Percentiles rank a stretch among this genome's conserved stretches.
Conservation (phyloP, 2,888 invertebrate genomes). For the Hipparchia sbordonii region DNA sequence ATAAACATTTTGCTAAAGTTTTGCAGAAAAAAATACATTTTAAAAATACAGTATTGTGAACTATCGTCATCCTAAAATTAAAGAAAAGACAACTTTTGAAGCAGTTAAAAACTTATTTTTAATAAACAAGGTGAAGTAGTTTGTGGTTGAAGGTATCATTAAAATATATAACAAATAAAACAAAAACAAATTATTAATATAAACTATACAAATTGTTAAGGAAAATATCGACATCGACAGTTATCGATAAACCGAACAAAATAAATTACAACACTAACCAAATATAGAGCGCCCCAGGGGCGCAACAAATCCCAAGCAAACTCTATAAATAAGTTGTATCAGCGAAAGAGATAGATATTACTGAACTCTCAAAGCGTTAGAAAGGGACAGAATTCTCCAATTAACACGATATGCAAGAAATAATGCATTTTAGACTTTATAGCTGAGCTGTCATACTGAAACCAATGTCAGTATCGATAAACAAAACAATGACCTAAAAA, state of each 20-base stretch:
- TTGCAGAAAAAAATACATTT: no score
- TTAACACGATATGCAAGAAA: constrained; percentile 34
- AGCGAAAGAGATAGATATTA: constrained; percentile 55
- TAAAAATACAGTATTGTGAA: no score
- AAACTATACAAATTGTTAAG: not conserved
- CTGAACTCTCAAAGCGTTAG: constrained; percentile 45
- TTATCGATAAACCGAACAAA: constrained; percentile 31
- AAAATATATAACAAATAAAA: no score
- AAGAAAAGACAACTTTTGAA: no score
- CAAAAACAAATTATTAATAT: no score
- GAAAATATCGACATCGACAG: constrained; percentile 39
- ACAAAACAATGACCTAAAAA: constrained; percentile 20
- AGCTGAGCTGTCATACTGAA: constrained; percentile 15
- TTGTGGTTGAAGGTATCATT: no score
- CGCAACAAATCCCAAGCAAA: constrained; percentile 57
- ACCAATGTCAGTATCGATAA: constrained; percentile 2
- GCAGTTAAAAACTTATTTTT: no score
- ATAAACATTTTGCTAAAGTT: no score
- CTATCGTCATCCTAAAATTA: no score
- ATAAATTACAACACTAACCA: constrained; percentile 54
- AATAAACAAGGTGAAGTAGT: no score
- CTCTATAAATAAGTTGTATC: constrained; percentile 68
- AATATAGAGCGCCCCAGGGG: constrained; percentile 72
- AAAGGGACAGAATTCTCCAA: constrained; percentile 51
- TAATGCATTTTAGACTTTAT: constrained; percentile 40